Conservation (phyloP, 2,888 invertebrate genomes). For the Sussaba pulchella region DNA sequence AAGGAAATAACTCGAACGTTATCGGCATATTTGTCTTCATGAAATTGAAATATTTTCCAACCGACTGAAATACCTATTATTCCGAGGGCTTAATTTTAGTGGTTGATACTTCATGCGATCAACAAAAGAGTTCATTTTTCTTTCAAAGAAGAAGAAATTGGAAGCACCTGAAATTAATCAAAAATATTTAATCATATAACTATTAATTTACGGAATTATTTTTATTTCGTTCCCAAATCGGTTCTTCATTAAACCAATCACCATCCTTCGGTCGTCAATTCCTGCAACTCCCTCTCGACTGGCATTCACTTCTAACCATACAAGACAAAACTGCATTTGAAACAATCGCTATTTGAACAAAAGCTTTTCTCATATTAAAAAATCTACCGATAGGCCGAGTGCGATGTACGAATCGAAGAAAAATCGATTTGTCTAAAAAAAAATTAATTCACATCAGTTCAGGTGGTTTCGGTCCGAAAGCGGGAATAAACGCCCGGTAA, state of each 20-base stretch:
- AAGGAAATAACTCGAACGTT: background rate
- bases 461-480: background rate
- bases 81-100: too few relatives aligned
- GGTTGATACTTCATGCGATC: too few relatives aligned
- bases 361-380: too few relatives aligned
- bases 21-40: background rate
- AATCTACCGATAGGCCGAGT: background rate
- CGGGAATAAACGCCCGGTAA: background rate
- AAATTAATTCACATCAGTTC: background rate
- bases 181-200: too few relatives aligned
- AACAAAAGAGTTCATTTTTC: too few relatives aligned
- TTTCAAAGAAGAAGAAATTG: too few relatives aligned
- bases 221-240: too few relatives aligned
- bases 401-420: background rate
- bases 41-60: background rate
- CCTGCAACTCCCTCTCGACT: conserved; percentile 37
- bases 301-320: background rate
- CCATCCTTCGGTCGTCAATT: conserved; percentile 9
- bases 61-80: too few relatives aligned
- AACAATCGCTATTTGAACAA: conserved; percentile 11
- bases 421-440: background rate
- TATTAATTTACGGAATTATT: too few relatives aligned
- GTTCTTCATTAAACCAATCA: conserved; percentile 18
- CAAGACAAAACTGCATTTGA: background rate
- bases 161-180: too few relatives aligned